These are phyloP conservation scores for Eospalax fontanierii DNA, from an alignment of 2,797 vertebrate species.

Conservation along the genomic window DNA sequence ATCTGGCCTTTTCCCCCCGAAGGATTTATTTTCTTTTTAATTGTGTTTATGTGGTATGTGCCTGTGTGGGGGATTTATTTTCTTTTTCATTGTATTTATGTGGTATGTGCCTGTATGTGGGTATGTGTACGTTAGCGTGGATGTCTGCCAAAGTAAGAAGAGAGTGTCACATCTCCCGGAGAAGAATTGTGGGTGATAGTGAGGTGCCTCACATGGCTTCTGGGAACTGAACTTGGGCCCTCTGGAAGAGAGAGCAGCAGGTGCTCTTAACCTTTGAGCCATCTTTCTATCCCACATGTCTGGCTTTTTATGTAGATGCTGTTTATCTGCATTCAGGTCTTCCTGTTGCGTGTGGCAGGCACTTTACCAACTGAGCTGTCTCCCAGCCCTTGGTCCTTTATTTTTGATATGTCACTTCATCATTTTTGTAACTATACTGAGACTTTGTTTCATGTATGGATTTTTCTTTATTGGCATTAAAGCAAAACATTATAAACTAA, in stretches of 20 bases:
- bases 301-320: not conserved
- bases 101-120: not conserved
- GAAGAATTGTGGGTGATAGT: not conserved
- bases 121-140: not conserved
- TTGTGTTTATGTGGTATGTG: too few relatives aligned
- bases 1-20: not conserved
- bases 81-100: not conserved
- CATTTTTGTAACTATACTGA: not conserved
- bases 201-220: not conserved
- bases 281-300: not conserved
- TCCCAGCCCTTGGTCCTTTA: not conserved
- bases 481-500: not conserved
- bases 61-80: too few relatives aligned
- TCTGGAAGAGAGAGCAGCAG: not conserved
- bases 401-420: not conserved
- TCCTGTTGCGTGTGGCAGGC: not conserved
- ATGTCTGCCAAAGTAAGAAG: too few relatives aligned
- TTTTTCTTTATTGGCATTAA: conserved; percentile 52
- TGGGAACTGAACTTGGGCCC: not conserved
- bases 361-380: too few relatives aligned
- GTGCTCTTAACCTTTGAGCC: not conserved
- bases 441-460: not conserved
- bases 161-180: not conserved
- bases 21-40: not conserved
- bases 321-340: not conserved